A percentile compares a stretch with the other conserved stretches of the same genome.
phyloP scores from a whole-genome alignment of 2,888 invertebrate genomes.

The Rotaria magnacalcarata region DNA sequence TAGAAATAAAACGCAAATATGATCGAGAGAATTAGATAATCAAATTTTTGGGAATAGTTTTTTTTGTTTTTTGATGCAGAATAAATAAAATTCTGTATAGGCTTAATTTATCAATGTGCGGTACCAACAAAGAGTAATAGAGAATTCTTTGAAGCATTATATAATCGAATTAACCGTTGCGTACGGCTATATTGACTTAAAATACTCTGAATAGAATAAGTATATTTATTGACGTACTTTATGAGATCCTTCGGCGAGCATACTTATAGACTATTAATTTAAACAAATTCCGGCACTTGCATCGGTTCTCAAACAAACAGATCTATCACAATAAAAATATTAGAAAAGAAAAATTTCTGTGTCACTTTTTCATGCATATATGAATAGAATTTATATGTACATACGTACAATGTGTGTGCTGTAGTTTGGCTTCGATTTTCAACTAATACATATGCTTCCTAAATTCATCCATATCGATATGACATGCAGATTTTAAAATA shows the following conservation, averaged over 20 bases:
- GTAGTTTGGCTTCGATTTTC: not conserved
- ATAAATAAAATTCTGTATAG: too few species aligned
- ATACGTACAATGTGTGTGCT: not conserved
- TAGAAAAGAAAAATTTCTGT: not conserved
- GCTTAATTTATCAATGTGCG: too few species aligned
- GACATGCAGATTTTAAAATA: too few species aligned
- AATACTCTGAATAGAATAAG: not conserved
- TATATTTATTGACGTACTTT: not conserved
- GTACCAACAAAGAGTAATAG: too few species aligned
- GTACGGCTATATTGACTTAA: not conserved
- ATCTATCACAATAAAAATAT: not conserved
- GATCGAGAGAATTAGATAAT: too few species aligned
- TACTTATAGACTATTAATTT: not conserved
- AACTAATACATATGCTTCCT: not conserved
- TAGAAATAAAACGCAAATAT: too few species aligned
- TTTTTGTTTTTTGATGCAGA: too few species aligned
- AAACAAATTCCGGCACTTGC: not conserved
- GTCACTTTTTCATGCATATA: not conserved
- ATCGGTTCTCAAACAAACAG: not conserved
- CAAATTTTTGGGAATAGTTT: too few species aligned
- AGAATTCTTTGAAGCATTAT: not conserved
- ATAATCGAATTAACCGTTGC: not conserved
- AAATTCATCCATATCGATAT: not conserved
- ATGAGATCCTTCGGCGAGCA: not conserved
- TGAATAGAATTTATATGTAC: not conserved